Base-by-base conservation (phyloP, 2,888 invertebrate genomes). In the Ophioninae sp. region DNA sequence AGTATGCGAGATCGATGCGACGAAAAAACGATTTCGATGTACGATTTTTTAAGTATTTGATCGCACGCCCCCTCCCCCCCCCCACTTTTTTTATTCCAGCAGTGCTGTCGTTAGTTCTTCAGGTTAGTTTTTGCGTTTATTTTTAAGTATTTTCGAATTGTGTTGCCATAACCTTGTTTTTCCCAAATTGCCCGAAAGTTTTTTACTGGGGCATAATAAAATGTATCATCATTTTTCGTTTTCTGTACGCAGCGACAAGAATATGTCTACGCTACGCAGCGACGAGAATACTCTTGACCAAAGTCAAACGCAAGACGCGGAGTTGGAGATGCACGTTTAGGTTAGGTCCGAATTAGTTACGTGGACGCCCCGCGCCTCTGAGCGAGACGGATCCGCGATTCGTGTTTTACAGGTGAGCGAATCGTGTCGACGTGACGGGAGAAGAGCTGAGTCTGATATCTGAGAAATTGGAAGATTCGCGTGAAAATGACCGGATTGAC, bases 271-370 rank as follows among this genome's bases (percentile, higher is more conserved):
- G 68, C 13, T 30, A 23, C n/a, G 41, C 23, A n/a, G n/a, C 17
- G n/a, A n/a, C 17, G n/a, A 65, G 50, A 68, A 50, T 50, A 17
- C 50, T 23, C 44, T 68, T 23, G 68, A 68, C 68, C 68, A 68
- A 68, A 23, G 68, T 50, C 68, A 50, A 68, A 68, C n/a, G 23
- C 17, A 68, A 50, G 68, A 68, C 44, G 30, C n/a, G 23, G 3
- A 44, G 23, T 50, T 30, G 13, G 62, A 17, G 50, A 50, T 17
- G 50, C 13, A 17, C 50, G 50, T 17, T 50, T 50, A 50, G 50
- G 50, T 50, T 50, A 17, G 50, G 50, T 50, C 50, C 13, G 50
- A 13, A 17, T 10, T 50, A 13, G 50, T 17, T 50, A 50, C 50
- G 50, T 50, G 50, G 17, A 50, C 50, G 50, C 13, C 50, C 50